phyloP scores from a whole-genome alignment of 2,888 invertebrate species.

The Esperia sulphurella region DNA sequence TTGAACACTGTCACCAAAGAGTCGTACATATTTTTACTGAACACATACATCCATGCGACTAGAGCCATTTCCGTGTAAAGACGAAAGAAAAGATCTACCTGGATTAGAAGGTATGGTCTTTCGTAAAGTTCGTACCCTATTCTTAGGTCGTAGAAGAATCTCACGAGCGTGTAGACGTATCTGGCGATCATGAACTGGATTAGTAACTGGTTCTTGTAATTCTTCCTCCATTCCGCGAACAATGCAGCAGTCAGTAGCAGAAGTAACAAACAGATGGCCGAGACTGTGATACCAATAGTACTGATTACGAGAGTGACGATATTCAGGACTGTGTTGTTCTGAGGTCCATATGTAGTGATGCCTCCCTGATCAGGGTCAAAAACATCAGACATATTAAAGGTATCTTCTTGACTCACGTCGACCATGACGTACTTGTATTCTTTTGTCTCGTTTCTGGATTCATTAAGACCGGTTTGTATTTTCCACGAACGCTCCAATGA shows the following conservation, averaged over 20 bases:
- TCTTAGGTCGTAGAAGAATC: slow-evolving; percentile 42
- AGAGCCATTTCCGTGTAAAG: slow-evolving; percentile 51
- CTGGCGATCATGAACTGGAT: slow-evolving; percentile 60
- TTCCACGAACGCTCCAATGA: no score
- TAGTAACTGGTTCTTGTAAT: slow-evolving; percentile 59
- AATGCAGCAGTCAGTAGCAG: slow-evolving; percentile 49
- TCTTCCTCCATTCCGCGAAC: slow-evolving; percentile 57
- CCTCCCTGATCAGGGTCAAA: neutral
- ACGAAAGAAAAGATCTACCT: slow-evolving; percentile 29
- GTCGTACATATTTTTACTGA: slow-evolving; percentile 55
- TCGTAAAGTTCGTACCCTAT: slow-evolving; percentile 7
- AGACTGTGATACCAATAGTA: slow-evolving; percentile 46
- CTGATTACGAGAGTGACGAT: slow-evolving; percentile 35
- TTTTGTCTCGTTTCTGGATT: no score
- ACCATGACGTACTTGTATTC: no score
- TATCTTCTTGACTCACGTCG: neutral
- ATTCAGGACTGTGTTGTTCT: slow-evolving; percentile 24
- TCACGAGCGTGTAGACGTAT: slow-evolving; percentile 42
- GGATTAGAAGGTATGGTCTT: slow-evolving; percentile 14
- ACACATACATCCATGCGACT: slow-evolving; percentile 60
- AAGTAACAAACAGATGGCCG: slow-evolving; percentile 38
- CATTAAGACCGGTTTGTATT: no score
- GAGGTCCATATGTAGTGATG: slow-evolving; percentile 3
- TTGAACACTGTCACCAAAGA: slow-evolving; percentile 54
- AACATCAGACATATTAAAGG: no score